A percentile compares a stretch with the other conserved stretches of the same genome.
These are phyloP conservation scores for Scaptomyza reducta DNA, from an alignment of 2,888 invertebrate genomes.

Conservation along the genomic window DNA sequence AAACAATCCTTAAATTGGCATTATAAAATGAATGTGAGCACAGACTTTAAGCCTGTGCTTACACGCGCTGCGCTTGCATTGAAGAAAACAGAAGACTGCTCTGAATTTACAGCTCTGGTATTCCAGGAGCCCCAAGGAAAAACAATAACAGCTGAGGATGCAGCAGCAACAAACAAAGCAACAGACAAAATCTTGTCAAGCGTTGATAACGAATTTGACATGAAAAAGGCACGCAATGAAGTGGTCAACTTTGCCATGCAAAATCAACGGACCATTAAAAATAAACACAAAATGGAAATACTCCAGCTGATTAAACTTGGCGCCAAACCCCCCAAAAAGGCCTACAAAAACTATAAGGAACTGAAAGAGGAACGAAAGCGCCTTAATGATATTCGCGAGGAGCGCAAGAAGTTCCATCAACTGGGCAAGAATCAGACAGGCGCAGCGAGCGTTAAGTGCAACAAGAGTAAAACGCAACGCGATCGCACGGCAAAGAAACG, in stretches of 20 bases:
- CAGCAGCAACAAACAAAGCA: neutral
- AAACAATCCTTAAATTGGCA: neutral
- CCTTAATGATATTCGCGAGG: constrained; percentile 85
- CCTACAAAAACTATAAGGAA: constrained; percentile 90
- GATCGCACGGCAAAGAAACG: constrained; percentile 84
- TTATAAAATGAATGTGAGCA: constrained; percentile 54
- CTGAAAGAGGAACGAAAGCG: constrained; percentile 87
- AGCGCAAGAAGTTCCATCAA: constrained; percentile 85
- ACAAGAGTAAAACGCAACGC: constrained; percentile 65
- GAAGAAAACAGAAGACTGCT: constrained; percentile 46
- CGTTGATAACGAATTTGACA: constrained; percentile 86
- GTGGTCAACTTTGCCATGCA: constrained; percentile 93
- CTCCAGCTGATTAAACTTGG: constrained; percentile 91
- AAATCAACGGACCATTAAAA: constrained; percentile 88
- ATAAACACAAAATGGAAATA: constrained; percentile 91
- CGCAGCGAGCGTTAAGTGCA: constrained; percentile 85
- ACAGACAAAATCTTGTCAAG: neutral
- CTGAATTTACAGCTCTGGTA: constrained; percentile 74
- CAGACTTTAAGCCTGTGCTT: constrained; percentile 77
- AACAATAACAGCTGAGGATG: neutral
- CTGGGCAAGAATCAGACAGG: constrained; percentile 87
- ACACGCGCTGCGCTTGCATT: constrained; percentile 81
- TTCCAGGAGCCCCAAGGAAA: constrained; percentile 74
- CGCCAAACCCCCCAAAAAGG: constrained; percentile 90
- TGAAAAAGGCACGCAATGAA: constrained; percentile 91